These are phyloP conservation scores for Patella vulgata DNA, from an alignment of 1,140 invertebrate genomes.

Conservation along the genomic window DNA sequence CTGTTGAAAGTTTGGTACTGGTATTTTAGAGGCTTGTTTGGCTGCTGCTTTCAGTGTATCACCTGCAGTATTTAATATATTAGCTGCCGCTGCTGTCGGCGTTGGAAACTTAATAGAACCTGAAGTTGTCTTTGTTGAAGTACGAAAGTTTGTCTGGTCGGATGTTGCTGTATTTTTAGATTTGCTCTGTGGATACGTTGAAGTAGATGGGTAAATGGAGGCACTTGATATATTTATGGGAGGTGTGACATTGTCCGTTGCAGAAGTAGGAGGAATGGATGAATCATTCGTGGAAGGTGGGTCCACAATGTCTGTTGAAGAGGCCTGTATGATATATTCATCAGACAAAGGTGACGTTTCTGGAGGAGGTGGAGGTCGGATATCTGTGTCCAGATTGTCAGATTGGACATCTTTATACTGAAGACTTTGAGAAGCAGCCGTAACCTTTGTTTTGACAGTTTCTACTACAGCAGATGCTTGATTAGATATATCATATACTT, in stretches of 20 bases:
- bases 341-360: background rate
- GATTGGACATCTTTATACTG: too few species aligned
- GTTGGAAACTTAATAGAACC: conserved; percentile 1
- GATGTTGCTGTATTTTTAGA: too few species aligned
- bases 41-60: background rate
- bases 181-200: too few species aligned
- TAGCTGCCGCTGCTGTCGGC: background rate
- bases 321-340: conserved; percentile 7
- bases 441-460: conserved; percentile 14
- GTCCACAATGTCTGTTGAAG: background rate
- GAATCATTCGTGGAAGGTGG: too few species aligned
- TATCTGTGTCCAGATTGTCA: background rate
- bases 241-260: too few species aligned
- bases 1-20: background rate
- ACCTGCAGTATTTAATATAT: background rate
- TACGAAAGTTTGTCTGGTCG: background rate
- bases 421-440: background rate
- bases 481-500: conserved; percentile 31
- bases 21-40: background rate
- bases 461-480: conserved; percentile 33
- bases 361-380: background rate
- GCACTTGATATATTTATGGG: too few species aligned
- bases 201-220: too few species aligned
- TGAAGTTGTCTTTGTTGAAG: background rate
- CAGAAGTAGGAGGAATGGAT: too few species aligned